Evolutionary conservation across 1,140 invertebrate species (phyloP).

Genomic region (Zelostemma sp.): DNA sequence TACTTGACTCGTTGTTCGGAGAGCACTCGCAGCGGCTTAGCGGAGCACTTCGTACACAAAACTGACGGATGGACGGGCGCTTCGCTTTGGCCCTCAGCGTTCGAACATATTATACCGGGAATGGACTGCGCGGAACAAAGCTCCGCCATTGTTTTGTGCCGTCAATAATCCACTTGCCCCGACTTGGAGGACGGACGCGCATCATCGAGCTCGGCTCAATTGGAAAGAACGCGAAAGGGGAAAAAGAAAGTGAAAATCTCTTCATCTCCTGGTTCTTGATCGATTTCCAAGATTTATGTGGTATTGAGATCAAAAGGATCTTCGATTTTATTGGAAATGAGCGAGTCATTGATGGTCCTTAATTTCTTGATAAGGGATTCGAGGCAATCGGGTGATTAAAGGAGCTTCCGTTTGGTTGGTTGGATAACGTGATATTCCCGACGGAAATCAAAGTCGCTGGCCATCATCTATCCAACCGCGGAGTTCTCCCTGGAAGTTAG

Average conservation of each 20-base stretch:
- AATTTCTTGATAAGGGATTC: constrained; percentile 2
- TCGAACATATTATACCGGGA: constrained; percentile 61
- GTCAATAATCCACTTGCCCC: constrained; percentile 67
- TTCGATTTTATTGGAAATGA: too few relatives aligned
- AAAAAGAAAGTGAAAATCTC: constrained; percentile 1
- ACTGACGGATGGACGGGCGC: constrained; percentile 60
- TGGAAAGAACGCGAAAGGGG: constrained; percentile 47
- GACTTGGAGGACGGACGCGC: constrained; percentile 56
- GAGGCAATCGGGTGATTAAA: constrained; percentile 68
- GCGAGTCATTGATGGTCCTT: not conserved
- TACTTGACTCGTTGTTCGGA: constrained; percentile 62
- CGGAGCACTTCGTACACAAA: constrained; percentile 62
- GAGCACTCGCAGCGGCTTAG: constrained; percentile 56
- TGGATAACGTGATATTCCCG: constrained; percentile 62
- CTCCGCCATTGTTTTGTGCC: constrained; percentile 65
- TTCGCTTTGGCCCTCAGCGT: constrained; percentile 50
- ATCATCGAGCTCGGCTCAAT: constrained; percentile 50
- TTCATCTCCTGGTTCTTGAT: too few relatives aligned
- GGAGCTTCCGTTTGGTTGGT: constrained; percentile 53
- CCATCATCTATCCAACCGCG: constrained; percentile 47
- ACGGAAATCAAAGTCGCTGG: constrained; percentile 62
- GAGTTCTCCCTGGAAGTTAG: constrained; percentile 35
- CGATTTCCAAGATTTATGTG: too few relatives aligned
- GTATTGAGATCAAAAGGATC: too few relatives aligned
- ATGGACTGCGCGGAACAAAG: constrained; percentile 57